Percentiles rank a stretch among this genome's conserved stretches.
Evolutionary conservation across 2,888 invertebrate species (phyloP).

Genomic region (Arrhopalites spinosus): DNA sequence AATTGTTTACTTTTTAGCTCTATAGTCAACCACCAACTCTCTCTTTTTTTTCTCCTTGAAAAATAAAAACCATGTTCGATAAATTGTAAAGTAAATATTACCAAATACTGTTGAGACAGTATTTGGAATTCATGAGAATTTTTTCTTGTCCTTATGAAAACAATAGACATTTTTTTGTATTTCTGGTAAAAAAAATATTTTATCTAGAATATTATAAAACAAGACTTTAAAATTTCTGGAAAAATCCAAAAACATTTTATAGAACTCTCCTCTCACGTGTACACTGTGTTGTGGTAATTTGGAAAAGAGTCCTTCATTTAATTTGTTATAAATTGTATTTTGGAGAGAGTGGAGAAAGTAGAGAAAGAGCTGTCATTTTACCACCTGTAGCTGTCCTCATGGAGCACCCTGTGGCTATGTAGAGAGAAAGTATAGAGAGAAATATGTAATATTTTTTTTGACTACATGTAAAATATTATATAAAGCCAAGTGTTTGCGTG

Average conservation of each 20-base stretch:
- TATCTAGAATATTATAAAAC: too few species aligned
- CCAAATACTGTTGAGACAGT: neutral
- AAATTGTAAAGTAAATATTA: too few species aligned
- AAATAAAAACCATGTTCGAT: neutral
- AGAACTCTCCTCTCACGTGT: too few species aligned
- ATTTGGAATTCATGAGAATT: neutral
- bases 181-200: neutral
- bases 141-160: neutral
- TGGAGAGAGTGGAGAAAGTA: neutral
- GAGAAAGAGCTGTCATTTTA: conserved; percentile 25
- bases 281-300: neutral
- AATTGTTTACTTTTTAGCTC: neutral
- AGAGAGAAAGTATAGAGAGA: too few species aligned
- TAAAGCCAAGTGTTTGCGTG: neutral
- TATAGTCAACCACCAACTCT: neutral
- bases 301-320: conserved; percentile 8
- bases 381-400: conserved; percentile 29
- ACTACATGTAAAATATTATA: too few species aligned
- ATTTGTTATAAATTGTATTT: neutral
- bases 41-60: neutral
- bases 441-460: too few species aligned
- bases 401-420: too few species aligned
- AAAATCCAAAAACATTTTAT: too few species aligned
- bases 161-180: neutral
- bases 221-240: too few species aligned